phyloP scores from a whole-genome alignment of 2,888 invertebrate genomes.

The Crocallis elinguaria region DNA sequence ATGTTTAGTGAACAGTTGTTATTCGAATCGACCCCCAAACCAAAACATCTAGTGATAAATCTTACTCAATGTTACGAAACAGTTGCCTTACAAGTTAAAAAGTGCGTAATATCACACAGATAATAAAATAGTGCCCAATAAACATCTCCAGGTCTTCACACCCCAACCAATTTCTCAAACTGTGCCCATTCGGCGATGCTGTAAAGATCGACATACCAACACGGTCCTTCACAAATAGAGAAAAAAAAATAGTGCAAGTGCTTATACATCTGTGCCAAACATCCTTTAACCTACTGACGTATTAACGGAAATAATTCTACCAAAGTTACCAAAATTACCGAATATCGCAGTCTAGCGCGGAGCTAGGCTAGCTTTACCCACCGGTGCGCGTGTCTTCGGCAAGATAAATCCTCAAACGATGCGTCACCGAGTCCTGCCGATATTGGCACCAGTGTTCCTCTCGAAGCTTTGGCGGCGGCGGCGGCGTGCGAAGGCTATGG shows the following conservation, averaged over 20 bases:
- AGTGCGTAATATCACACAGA: neutral
- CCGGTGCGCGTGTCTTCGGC: constrained; percentile 37
- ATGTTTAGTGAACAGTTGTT: neutral
- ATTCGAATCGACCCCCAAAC: constrained; percentile 4
- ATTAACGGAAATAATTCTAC: too few species aligned
- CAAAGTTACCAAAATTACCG: too few species aligned
- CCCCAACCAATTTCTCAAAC: too few species aligned
- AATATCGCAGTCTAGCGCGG: constrained; percentile 35
- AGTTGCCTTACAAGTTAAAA: neutral
- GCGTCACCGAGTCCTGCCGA: constrained; percentile 76
- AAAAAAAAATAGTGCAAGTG: neutral
- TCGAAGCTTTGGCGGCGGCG: constrained; percentile 72
- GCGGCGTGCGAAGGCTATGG: constrained; percentile 71
- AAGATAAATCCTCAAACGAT: constrained; percentile 82
- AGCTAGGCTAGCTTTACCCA: constrained; percentile 34
- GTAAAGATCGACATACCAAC: too few species aligned
- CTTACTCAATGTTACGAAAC: neutral
- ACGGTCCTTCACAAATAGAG: neutral
- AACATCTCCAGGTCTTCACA: too few species aligned
- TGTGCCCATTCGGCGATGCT: too few species aligned
- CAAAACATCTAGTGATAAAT: too few species aligned
- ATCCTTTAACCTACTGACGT: too few species aligned
- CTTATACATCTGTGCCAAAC: neutral
- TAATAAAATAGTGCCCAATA: too few species aligned
- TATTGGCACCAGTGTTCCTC: constrained; percentile 75